Evolutionary conservation across 2,797 vertebrate species (phyloP).

Genomic region (Euthynnus affinis): DNA sequence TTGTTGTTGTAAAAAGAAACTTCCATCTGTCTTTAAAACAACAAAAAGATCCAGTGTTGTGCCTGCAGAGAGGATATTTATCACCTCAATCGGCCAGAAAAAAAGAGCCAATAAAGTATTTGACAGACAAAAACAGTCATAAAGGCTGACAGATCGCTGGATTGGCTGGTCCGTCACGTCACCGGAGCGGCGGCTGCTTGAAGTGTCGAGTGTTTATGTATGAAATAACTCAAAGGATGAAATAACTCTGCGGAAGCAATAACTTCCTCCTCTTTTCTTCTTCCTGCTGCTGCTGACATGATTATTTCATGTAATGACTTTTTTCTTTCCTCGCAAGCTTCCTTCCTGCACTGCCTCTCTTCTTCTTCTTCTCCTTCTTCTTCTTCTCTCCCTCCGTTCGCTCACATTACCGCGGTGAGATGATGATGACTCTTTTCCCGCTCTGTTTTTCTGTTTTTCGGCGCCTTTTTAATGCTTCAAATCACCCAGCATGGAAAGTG

Average conservation of each 20-base stretch:
- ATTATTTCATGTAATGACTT: slow-evolving; percentile 65
- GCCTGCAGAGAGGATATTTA: too few species aligned
- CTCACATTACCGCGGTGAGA: slow-evolving; percentile 9
- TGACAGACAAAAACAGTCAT: too few species aligned
- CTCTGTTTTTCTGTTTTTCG: not conserved
- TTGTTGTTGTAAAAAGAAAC: too few species aligned
- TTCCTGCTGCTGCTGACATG: slow-evolving; percentile 41
- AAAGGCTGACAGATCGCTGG: not conserved
- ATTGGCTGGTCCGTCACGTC: not conserved
- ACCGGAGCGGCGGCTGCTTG: slow-evolving; percentile 12
- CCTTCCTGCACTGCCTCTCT: slow-evolving; percentile 1
- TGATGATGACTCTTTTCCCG: slow-evolving; percentile 25
- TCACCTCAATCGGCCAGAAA: too few species aligned
- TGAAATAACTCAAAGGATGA: slow-evolving; percentile 35
- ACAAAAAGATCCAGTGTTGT: too few species aligned
- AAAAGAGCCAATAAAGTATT: too few species aligned
- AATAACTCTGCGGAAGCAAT: slow-evolving; percentile 14
- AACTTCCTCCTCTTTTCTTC: not conserved
- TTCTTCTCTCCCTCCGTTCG: not conserved
- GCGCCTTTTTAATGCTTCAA: slow-evolving; percentile 22
- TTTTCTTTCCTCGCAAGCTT: slow-evolving; percentile 37
- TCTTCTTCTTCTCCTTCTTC: not conserved
- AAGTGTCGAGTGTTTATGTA: slow-evolving; percentile 38
- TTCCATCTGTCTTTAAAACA: too few species aligned
- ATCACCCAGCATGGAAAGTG: slow-evolving; percentile 22